phyloP scores from a whole-genome alignment of 2,113 vertebrate species.

The Cariama cristata region DNA sequence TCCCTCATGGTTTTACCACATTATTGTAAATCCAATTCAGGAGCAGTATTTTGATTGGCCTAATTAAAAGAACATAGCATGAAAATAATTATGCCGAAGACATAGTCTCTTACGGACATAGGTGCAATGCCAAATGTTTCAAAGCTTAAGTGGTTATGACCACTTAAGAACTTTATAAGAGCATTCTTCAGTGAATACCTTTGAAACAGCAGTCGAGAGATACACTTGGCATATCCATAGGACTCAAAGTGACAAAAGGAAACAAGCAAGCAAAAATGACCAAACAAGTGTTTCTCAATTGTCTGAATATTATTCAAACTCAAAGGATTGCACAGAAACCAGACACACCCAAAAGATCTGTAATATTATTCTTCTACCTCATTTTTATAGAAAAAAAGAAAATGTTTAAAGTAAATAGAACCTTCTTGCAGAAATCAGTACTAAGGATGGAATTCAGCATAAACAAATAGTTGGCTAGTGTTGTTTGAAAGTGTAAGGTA shows the following conservation, averaged over 20 bases:
- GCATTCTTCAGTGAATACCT: not conserved
- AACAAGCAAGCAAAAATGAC: not conserved
- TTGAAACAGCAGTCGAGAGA: not conserved
- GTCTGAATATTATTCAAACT: not conserved
- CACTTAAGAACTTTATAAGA: not conserved
- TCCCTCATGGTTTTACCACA: not conserved
- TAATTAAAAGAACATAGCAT: not conserved
- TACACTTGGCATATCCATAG: not conserved
- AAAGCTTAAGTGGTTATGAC: not conserved
- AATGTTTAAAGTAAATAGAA: not conserved
- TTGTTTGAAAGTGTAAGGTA: not conserved
- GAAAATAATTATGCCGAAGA: not conserved
- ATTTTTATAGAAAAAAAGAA: not conserved
- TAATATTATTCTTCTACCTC: accelerated
- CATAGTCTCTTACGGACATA: not conserved
- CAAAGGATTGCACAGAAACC: not conserved
- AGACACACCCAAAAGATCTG: not conserved
- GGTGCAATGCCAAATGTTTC: not conserved
- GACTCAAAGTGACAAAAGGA: not conserved
- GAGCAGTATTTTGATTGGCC: not conserved
- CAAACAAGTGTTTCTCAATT: not conserved
- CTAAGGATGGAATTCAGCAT: not conserved
- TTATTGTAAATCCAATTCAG: not conserved
- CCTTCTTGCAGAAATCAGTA: not conserved
- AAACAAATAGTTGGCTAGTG: not conserved